phyloP scores from a whole-genome alignment of 2,888 invertebrate genomes.

The Andricus curvator region DNA sequence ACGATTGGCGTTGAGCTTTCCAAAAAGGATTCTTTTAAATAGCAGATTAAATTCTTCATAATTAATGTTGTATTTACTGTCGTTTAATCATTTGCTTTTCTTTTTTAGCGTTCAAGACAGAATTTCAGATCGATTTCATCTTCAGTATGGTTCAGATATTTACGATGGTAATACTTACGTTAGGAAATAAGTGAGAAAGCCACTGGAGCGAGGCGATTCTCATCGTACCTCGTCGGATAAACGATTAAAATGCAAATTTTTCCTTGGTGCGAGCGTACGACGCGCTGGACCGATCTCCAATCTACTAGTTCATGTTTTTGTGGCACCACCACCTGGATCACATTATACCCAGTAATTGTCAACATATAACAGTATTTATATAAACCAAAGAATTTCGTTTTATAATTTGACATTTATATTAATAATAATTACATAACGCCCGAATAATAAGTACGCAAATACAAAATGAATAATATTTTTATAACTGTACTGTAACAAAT shows the following conservation, averaged over 20 bases:
- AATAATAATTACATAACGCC: too few relatives aligned
- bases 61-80: slow-evolving; percentile 40
- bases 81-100: background rate
- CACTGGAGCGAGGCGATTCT: slow-evolving; percentile 61
- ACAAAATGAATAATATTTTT: too few relatives aligned
- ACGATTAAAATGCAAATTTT: slow-evolving; percentile 70
- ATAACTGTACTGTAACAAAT: too few relatives aligned
- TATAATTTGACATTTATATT: background rate
- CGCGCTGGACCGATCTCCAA: slow-evolving; percentile 19
- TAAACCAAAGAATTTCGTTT: background rate
- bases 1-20: too few relatives aligned
- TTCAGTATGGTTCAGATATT: slow-evolving; percentile 46
- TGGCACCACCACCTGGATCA: slow-evolving; percentile 5
- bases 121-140: slow-evolving; percentile 48
- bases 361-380: background rate
- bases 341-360: background rate
- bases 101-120: background rate
- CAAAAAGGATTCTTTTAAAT: too few relatives aligned
- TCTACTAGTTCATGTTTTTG: slow-evolving; percentile 25
- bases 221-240: slow-evolving; percentile 57
- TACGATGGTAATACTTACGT: slow-evolving; percentile 40
- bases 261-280: slow-evolving; percentile 28
- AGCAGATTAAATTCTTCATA: too few relatives aligned
- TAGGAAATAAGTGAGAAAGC: slow-evolving; percentile 52
- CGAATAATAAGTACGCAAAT: too few relatives aligned